Percentiles rank a stretch among this genome's conserved stretches.
phyloP scores from a whole-genome alignment of 1,140 invertebrate species.

The Steinernema khuongi region DNA sequence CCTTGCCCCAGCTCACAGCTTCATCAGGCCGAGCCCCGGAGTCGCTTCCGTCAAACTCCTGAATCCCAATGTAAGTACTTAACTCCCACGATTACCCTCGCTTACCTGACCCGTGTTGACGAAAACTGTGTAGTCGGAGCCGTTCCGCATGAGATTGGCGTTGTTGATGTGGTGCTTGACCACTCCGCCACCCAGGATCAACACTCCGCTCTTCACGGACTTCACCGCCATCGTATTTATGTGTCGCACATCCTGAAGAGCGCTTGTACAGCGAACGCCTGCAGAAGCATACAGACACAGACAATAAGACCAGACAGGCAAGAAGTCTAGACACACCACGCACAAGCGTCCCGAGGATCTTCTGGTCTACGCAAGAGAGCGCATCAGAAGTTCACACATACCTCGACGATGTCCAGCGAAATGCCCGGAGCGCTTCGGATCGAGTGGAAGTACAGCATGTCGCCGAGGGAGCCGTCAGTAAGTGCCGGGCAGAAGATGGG shows the following conservation, averaged over 20 bases:
- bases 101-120: slow-evolving; percentile 79
- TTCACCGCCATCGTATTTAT: slow-evolving; percentile 90
- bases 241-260: slow-evolving; percentile 71
- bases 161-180: slow-evolving; percentile 99
- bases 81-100: too few species aligned
- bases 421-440: slow-evolving; percentile 83
- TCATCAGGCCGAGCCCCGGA: slow-evolving; percentile 94
- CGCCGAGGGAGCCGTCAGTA: slow-evolving; percentile 94
- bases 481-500: slow-evolving; percentile 95
- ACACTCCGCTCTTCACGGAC: slow-evolving; percentile 82
- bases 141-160: slow-evolving; percentile 95
- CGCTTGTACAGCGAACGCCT: too few species aligned
- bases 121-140: slow-evolving; percentile 92
- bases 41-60: slow-evolving; percentile 96
- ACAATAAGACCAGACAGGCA: too few species aligned
- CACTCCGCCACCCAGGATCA: slow-evolving; percentile 90
- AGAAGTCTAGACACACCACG: too few species aligned
- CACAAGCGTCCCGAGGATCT: too few species aligned
- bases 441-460: slow-evolving; percentile 99
- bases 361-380: neutral
- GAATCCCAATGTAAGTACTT: slow-evolving; percentile 2
- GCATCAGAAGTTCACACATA: slow-evolving; percentile 57
- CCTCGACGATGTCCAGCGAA: slow-evolving; percentile 85
- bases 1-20: slow-evolving; percentile 97
- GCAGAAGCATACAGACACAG: too few species aligned